Evolutionary conservation across 2,888 invertebrate species (phyloP), one percentile per base, ranked within the genome.

Genomic region (Thymelicus lineola): DNA sequence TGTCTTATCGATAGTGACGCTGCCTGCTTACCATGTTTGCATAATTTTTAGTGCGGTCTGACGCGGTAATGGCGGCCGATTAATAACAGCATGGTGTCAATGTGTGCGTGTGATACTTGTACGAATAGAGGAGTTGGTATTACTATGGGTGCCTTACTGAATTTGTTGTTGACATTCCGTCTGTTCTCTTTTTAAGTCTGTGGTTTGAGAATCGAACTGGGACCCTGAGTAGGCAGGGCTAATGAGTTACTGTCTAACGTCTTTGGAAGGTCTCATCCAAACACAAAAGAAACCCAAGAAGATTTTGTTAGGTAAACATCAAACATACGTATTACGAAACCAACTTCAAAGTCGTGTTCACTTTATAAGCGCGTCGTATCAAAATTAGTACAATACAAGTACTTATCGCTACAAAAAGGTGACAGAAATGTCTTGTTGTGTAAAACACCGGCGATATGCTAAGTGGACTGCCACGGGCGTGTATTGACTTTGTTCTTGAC

Each of bases 401-500:
- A 36, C 36, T 45, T 65, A 57, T 55, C 36, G 46, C 42, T 20
- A 67, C 53, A 61, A 58, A 66, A 68, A 63, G 48, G 36, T 36
- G 63, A 63, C 63, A 50, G 35, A 62, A 48, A 7, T 53, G 36
- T 36, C 17, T 63, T 50, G 53, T 53, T 17, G 15, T 7, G 50
- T 50, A 53, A 38, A 63, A 63, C 63, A 63, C 17, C 17, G 46
- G 50, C 20, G n/a, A 55, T 38, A 53, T 38, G 63, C 17, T 63
- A 63, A 63, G 63, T 63, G 53, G 53, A 6, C 0, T 35, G 14
- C 38, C 63, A 63, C 53, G 63, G 7, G 14, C 50, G 50, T 53
- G 36, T 36, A n/a, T 28, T 35, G 20, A 35, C 55, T 45, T 46
- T n/a, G 53, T 68, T 63, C 72, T 57, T 69, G 64, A 66, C 73